A percentile compares a stretch with the other conserved stretches of the same genome.
Evolutionary conservation across 2,797 vertebrate genomes (phyloP).

Genomic region (Natrix natrix): DNA sequence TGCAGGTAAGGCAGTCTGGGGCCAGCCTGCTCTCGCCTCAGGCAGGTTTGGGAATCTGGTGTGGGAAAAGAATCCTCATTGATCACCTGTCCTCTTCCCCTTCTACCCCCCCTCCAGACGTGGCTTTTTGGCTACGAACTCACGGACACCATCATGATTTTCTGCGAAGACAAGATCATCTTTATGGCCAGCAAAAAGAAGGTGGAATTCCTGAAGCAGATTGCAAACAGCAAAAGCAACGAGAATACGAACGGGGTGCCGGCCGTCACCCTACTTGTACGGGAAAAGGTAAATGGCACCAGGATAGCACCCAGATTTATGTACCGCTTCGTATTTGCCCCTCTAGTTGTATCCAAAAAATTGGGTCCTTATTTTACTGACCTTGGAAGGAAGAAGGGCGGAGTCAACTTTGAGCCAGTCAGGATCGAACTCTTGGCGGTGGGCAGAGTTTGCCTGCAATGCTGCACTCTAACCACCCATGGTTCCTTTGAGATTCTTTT

Average conservation of each 20-base stretch:
- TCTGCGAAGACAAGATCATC: slow-evolving; percentile 89
- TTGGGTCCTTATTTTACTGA: neutral
- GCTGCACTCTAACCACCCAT: neutral
- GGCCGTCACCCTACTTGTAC: slow-evolving; percentile 85
- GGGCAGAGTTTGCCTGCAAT: neutral
- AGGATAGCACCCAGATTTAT: no score
- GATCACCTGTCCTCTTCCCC: neutral
- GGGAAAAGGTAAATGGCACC: slow-evolving; percentile 77
- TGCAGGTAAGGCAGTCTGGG: slow-evolving; percentile 77
- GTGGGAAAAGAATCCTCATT: neutral
- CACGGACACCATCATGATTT: slow-evolving; percentile 95
- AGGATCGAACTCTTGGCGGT: neutral
- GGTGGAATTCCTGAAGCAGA: slow-evolving; percentile 93
- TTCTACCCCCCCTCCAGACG: slow-evolving; percentile 68
- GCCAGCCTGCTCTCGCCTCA: rapidly evolving
- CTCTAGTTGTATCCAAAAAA: neutral
- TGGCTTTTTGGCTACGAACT: slow-evolving; percentile 95
- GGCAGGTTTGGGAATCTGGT: neutral
- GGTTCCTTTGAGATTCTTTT: neutral
- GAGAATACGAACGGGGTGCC: slow-evolving; percentile 89
- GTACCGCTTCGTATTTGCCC: no score
- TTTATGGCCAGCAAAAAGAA: slow-evolving; percentile 97
- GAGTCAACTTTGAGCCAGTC: neutral
- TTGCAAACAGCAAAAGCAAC: slow-evolving; percentile 86
- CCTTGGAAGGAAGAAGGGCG: neutral